Evolutionary conservation across 2,888 invertebrate genomes (phyloP), one percentile per base, ranked within the genome.

Genomic region (Masnerella sp.): DNA sequence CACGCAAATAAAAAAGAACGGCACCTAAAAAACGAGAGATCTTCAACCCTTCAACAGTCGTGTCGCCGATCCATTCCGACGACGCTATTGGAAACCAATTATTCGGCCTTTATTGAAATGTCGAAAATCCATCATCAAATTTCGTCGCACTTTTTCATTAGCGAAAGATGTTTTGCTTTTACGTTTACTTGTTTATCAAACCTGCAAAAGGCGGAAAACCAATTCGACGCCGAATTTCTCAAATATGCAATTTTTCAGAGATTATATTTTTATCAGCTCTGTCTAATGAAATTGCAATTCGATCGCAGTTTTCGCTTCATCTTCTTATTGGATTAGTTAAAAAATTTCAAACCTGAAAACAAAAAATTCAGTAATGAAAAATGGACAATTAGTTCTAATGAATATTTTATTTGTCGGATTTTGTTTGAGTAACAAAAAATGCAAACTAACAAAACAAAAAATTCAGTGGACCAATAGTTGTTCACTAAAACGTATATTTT

Each of bases 1-100:
- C 61, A 61, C 47, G 14, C 52, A 22, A 64, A 54, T 38, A 65
- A 70, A 70, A 74, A 75, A 75, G 56, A 51, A 30, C 12, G 58
- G 42, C 59, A 43, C 74, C 56, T 52, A 49, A 54, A 65, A 59
- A 64, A 62, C 49, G 38, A 62, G 36, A 45, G 36, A 64, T 64
- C 36, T 30, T 56, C 64, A 38, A 42, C 51, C 58, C 51, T 45
- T 38, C 54, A 49, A 62, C 28, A 40, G 22, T 25, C 30, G 56
- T 40, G 52, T 47, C 54, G 22, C 30, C 40, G 38, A 25, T 36
- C 15, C 15, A 45, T 43, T 34, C 34, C n/a, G 20, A 32, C 12
- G 51, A 36, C 36, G n/a, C 12, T 47, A 47, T 45, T 17, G 36
- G 36, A 45, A 58, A 36, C 58, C 45, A 58, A 58, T 56, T 58